Conservation (phyloP, 2,113 vertebrate species). For the Pelecanoides urinatrix region DNA sequence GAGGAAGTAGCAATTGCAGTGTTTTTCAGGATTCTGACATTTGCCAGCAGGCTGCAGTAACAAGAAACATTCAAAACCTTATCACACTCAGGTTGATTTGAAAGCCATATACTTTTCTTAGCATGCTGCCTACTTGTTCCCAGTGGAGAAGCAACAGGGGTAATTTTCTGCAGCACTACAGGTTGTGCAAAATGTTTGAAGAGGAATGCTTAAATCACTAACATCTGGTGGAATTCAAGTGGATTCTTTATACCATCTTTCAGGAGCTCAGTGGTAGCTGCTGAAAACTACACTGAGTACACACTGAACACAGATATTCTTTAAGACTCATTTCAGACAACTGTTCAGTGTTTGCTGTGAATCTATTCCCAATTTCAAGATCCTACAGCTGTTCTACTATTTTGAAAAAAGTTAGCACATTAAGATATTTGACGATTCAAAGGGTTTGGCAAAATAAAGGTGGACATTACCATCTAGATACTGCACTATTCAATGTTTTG, state of each 20-base stretch:
- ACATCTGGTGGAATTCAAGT: conserved; percentile 4
- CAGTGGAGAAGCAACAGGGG: neutral
- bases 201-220: conserved; percentile 24
- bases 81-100: neutral
- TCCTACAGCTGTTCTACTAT: neutral
- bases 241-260: neutral
- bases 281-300: neutral
- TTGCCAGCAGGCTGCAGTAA: neutral
- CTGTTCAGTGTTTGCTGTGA: neutral
- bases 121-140: conserved; percentile 7
- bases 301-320: neutral
- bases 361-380: neutral
- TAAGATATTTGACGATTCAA: neutral
- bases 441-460: neutral
- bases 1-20: neutral
- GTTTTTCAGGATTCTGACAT: neutral
- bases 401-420: neutral
- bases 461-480: neutral
- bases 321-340: neutral
- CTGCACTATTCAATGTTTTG: neutral
- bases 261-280: neutral
- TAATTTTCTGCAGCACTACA: conserved; percentile 10
- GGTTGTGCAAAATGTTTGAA: conserved; percentile 2
- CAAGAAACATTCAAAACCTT: neutral
- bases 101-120: conserved; percentile 39